phyloP scores from a whole-genome alignment of 1,140 invertebrate species.

The Sminthurides bifidus region DNA sequence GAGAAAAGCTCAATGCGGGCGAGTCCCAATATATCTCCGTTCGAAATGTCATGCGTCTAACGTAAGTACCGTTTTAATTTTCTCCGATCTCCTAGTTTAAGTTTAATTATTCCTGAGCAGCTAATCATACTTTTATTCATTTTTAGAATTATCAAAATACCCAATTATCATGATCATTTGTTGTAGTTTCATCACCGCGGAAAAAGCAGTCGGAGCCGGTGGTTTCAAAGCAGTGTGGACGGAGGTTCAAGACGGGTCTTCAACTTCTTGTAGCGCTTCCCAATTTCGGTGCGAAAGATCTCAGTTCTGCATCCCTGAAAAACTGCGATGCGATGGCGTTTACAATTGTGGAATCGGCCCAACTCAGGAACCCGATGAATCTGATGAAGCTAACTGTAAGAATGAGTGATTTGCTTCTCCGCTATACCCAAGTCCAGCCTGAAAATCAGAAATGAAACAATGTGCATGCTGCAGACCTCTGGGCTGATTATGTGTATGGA shows the following conservation, averaged over 20 bases:
- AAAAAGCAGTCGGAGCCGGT: constrained; percentile 65
- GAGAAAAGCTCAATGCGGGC: constrained; percentile 57
- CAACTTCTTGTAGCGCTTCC: constrained; percentile 10
- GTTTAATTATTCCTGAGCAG: too few relatives aligned
- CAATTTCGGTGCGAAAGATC: constrained; percentile 53
- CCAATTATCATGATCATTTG: too few relatives aligned
- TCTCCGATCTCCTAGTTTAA: too few relatives aligned
- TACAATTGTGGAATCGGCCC: constrained; percentile 59
- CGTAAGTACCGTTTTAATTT: too few relatives aligned
- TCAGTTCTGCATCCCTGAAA: constrained; percentile 65
- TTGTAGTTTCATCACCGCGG: constrained; percentile 64
- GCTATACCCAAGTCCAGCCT: background rate
- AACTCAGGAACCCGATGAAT: constrained; percentile 46
- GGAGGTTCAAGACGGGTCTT: constrained; percentile 42
- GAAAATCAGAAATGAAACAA: background rate
- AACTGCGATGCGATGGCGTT: constrained; percentile 61
- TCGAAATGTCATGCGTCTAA: constrained; percentile 65
- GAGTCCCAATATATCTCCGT: constrained; percentile 73
- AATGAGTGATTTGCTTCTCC: background rate
- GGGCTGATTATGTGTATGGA: too few relatives aligned
- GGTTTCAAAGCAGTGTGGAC: constrained; percentile 84
- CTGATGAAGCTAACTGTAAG: constrained; percentile 73
- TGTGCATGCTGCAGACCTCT: too few relatives aligned
- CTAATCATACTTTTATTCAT: too few relatives aligned
- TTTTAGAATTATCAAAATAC: too few relatives aligned